phyloP scores from a whole-genome alignment of 2,797 vertebrate species.

The Pipistrellus pipistrellus region DNA sequence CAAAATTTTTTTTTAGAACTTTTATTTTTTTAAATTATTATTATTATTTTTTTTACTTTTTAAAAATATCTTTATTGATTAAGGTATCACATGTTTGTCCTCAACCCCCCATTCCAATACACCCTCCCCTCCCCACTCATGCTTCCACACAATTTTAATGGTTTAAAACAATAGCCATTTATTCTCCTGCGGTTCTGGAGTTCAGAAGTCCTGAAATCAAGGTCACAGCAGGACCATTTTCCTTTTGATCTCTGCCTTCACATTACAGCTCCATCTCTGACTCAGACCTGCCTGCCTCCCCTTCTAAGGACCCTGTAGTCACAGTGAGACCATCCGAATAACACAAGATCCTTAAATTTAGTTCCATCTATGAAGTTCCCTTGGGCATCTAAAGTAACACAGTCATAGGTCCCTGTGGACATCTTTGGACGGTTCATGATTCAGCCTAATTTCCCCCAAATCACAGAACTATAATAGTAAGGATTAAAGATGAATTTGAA shows the following conservation, averaged over 20 bases:
- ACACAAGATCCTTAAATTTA: not conserved
- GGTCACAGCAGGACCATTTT: not conserved
- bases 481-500: not conserved
- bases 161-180: slow-evolving; percentile 22
- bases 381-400: not conserved
- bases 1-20: not conserved
- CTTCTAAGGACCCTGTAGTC: not conserved
- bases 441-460: not conserved
- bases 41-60: no score
- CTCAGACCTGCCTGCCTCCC: not conserved
- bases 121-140: no score
- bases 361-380: not conserved
- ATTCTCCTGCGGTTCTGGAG: not conserved
- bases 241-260: not conserved
- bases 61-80: no score
- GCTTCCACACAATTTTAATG: not conserved
- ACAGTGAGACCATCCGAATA: not conserved
- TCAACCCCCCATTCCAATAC: no score
- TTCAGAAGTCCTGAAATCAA: not conserved
- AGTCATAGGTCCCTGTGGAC: not conserved
- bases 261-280: not conserved
- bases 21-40: no score
- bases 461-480: not conserved
- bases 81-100: no score
- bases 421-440: not conserved